Evolutionary conservation across 2,888 invertebrate species (phyloP).

Genomic region (Stictocephala bisonia): DNA sequence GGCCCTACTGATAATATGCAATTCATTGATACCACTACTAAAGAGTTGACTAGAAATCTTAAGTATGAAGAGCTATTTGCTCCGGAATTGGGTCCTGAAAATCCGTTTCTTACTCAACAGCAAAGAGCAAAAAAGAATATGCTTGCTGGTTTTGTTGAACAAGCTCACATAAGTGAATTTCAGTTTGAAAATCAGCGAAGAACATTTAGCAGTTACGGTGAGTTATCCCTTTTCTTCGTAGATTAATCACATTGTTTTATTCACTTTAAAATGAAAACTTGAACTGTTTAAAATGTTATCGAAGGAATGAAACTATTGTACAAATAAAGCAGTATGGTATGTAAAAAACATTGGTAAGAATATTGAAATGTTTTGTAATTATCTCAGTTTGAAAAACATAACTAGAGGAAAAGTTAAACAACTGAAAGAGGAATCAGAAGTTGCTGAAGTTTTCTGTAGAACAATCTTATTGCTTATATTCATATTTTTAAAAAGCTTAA

Average conservation of each 20-base stretch:
- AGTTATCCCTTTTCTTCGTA: too few species aligned
- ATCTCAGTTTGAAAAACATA: too few species aligned
- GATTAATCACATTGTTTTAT: too few species aligned
- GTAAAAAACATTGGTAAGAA: too few species aligned
- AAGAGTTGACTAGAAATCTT: constrained; percentile 91
- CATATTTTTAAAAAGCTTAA: too few species aligned
- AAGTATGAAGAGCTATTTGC: constrained; percentile 95
- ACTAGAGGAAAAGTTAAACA: too few species aligned
- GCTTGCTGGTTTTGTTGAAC: constrained; percentile 93
- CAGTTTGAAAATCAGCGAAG: constrained; percentile 97
- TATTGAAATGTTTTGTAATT: too few species aligned
- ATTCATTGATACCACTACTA: constrained; percentile 80
- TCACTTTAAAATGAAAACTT: neutral
- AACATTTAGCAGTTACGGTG: constrained; percentile 92
- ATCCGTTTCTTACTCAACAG: constrained; percentile 93
- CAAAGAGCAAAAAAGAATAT: constrained; percentile 90
- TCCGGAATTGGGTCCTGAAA: constrained; percentile 90
- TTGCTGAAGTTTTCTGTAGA: too few species aligned
- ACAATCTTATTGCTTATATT: too few species aligned
- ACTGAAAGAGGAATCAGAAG: too few species aligned
- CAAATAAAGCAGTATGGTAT: too few species aligned
- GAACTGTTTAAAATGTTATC: neutral
- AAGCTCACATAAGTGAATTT: constrained; percentile 95
- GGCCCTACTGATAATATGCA: constrained; percentile 77
- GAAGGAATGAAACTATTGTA: neutral